Base-by-base conservation (phyloP, 2,113 vertebrate genomes). In the Bos javanicus region DNA sequence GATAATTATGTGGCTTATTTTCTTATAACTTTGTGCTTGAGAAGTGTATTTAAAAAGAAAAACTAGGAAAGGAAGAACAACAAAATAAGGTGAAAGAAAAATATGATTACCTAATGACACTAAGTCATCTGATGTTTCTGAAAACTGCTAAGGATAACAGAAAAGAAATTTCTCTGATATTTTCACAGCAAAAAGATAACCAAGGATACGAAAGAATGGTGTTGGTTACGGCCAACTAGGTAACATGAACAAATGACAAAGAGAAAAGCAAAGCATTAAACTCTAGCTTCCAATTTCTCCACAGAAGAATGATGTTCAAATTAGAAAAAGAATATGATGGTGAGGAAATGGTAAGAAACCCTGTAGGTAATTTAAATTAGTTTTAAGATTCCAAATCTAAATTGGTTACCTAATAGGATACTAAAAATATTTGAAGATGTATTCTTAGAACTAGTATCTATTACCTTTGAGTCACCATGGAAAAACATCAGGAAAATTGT, bases 241-340 rank as follows among this genome's bases (percentile, higher is more conserved):
- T 60, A 36, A 93, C 54, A 57, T 80, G 76, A 96, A 85, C 54
- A 97, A 93, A 95, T 56, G 78, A 87, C 78, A 50, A 80, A 67
- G 19, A 94, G 81, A 94, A 95, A 78, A 98, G 48, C 59, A 93
- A 94, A 90, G 76, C 82, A 91, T 86, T 95, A 93, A 95, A 60
- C 14, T 5, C 1, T 1, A 78, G 15, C 33, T 91, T 92, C 39
- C 81, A 88, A 3, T 96, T 92, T 97, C 74, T 94, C 82, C 84
- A 39, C 30, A 91, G 10, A 93, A 96, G 71, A 98, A 62, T 46
- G 13, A 90, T 82, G 19, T 52, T 86, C 19, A 1, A 76, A 76
- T 17, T 87, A 17, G 71, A 80, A 96, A 93, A 91, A 83, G 19
- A 81, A 90, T 28, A 48, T 67, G 12, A 91, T 62, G 30, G 21